phyloP scores from a whole-genome alignment of 1,140 invertebrate species.

The Scaptodrosophila lebanonensis region DNA sequence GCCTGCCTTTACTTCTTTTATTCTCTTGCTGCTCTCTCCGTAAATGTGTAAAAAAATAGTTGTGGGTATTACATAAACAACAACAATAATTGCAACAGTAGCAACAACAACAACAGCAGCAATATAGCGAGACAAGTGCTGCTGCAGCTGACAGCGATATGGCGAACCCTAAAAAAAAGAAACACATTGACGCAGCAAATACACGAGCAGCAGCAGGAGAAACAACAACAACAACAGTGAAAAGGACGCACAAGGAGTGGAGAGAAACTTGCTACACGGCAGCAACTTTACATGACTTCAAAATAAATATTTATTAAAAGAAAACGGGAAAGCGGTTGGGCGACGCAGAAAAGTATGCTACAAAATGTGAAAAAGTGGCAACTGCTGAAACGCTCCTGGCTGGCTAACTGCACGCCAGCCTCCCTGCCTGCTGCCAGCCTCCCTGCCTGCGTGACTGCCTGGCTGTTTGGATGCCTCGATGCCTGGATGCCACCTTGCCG shows the following conservation, averaged over 20 bases:
- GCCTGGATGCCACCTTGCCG: slow-evolving; percentile 18
- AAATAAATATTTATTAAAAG: slow-evolving; percentile 66
- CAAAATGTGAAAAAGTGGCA: slow-evolving; percentile 5
- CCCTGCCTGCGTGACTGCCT: neutral
- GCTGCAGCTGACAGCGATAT: slow-evolving; percentile 49
- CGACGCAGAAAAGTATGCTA: slow-evolving; percentile 3
- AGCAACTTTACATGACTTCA: slow-evolving; percentile 34
- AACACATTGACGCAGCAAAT: slow-evolving; percentile 25
- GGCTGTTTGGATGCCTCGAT: too few species aligned
- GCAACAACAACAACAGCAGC: slow-evolving; percentile 1
- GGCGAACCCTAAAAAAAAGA: slow-evolving; percentile 7
- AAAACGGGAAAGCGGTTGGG: neutral
- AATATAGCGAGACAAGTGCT: slow-evolving; percentile 6
- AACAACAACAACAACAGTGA: slow-evolving; percentile 32
- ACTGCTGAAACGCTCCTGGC: neutral
- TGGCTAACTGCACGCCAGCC: too few species aligned
- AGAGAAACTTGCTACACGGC: too few species aligned
- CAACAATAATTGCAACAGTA: slow-evolving; percentile 13
- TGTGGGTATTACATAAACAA: slow-evolving; percentile 40
- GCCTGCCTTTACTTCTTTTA: neutral
- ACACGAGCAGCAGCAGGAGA: too few species aligned
- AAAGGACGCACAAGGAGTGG: slow-evolving; percentile 23
- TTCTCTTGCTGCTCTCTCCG: neutral
- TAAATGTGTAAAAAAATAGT: slow-evolving; percentile 57
- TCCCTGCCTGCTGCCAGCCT: slow-evolving; percentile 27